These are phyloP conservation scores for Idaea dimidiata DNA, from an alignment of 2,888 invertebrate genomes.

Conservation along the genomic window DNA sequence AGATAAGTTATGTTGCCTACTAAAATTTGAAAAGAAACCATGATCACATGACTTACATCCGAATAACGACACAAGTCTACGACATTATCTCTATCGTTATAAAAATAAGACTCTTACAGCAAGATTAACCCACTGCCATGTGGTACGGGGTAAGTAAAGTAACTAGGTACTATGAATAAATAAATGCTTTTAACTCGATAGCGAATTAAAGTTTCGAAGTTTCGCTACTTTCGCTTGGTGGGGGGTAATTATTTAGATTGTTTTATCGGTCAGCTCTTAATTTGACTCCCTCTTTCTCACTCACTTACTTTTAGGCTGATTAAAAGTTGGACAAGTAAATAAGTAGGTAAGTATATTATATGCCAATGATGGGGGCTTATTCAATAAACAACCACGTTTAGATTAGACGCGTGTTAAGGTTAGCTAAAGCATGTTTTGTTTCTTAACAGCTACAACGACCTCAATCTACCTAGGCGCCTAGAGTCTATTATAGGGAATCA, in stretches of 20 bases:
- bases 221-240: neutral
- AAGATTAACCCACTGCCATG: neutral
- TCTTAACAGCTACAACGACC: no score
- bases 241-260: conserved; percentile 4
- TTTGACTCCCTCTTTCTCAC: neutral
- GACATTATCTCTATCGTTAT: neutral
- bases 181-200: conserved; percentile 10
- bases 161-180: conserved; percentile 11
- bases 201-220: conserved; percentile 2
- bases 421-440: no score
- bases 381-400: no score
- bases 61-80: neutral
- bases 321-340: no score
- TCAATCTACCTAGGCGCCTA: no score
- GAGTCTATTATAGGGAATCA: no score
- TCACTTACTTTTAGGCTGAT: no score
- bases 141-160: neutral
- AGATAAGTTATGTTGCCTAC: no score
- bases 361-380: no score
- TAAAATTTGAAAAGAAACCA: neutral
- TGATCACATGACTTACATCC: neutral
- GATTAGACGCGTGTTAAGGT: no score
- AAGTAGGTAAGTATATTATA: no score
- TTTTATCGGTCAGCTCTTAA: neutral
- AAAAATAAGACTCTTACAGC: neutral